Percentiles rank a stretch among this genome's conserved stretches.
phyloP scores from a whole-genome alignment of 2,113 vertebrate species.

The Chionis minor region DNA sequence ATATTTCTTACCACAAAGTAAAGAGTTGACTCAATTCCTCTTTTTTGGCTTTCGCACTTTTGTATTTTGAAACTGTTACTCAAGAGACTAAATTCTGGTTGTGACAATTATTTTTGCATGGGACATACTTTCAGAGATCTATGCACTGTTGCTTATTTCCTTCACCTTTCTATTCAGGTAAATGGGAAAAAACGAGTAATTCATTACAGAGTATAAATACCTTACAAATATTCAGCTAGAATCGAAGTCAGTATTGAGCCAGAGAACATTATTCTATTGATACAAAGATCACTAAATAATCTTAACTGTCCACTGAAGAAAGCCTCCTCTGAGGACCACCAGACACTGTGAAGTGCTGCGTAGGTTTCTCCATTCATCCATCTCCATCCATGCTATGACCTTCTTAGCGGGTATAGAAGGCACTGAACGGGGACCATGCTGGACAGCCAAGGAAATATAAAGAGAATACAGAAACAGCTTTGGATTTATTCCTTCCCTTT shows the following conservation, averaged over 20 bases:
- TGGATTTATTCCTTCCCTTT: neutral
- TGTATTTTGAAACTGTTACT: neutral
- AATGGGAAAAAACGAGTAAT: neutral
- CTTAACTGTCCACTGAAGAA: neutral
- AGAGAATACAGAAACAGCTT: neutral
- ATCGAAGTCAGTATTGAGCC: neutral
- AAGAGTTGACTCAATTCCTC: neutral
- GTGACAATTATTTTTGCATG: neutral
- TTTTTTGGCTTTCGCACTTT: neutral
- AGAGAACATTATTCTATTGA: neutral
- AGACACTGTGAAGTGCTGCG: neutral
- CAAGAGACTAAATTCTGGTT: neutral
- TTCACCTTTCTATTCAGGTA: neutral
- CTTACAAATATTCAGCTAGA: neutral
- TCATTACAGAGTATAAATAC: neutral
- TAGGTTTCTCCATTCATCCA: neutral
- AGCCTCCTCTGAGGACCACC: neutral
- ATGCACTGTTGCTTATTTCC: neutral
- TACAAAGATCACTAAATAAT: neutral
- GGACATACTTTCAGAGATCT: neutral
- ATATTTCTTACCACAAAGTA: neutral
- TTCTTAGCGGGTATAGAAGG: neutral
- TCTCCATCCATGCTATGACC: neutral
- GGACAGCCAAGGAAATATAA: neutral
- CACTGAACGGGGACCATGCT: neutral